Evolutionary conservation across 2,797 vertebrate genomes (phyloP), one percentile per base, ranked within the genome.

Genomic region (Lepus townsendii): DNA sequence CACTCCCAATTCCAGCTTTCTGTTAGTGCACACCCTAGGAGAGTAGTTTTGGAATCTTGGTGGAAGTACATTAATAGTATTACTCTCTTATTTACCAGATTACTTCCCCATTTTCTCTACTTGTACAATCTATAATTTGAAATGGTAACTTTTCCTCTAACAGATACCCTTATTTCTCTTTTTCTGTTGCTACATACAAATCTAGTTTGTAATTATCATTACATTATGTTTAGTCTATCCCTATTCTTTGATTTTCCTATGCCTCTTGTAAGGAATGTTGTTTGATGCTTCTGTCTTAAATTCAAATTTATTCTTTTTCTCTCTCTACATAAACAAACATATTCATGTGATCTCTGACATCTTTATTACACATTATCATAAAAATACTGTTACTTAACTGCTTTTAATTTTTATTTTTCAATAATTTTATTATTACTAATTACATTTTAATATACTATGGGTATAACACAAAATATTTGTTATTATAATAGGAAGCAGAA

Each of bases 221-320:
- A 73, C 1, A 38, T 47, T n/a, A 75, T 26, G 62, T 94, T 90
- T n/a, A 77, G 35, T 62, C 54, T 79, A 69, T 5, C 42, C 5
- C 79, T n/a, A 20, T 65, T 85, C 9, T 63, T 65, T 90, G 13
- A 65, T 32, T 83, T 90, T 86, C 30, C 16, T 68, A 20, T 27
- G 30, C n/a, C 93, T 85, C 5, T 47, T 73, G 22, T 20, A 50
- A 30, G 16, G 35, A 65, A 91, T 68, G 32, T 38, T 32, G 92
- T 88, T 52, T 71, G 26, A n/a, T 78, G 9, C n/a, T 77, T 82
- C 78, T 88, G 9, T 92, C 12, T 90, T 91, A 88, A 84, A 83
- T 77, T 50, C 16, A 90, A 47, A 35, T 54, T 2, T 75, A 54
- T 91, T 42, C 4, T 13, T 19, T 54, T 11, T 13, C 13, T 11